These are phyloP conservation scores for Scolopax mira DNA, from an alignment of 2,113 vertebrate genomes.

Conservation along the genomic window DNA sequence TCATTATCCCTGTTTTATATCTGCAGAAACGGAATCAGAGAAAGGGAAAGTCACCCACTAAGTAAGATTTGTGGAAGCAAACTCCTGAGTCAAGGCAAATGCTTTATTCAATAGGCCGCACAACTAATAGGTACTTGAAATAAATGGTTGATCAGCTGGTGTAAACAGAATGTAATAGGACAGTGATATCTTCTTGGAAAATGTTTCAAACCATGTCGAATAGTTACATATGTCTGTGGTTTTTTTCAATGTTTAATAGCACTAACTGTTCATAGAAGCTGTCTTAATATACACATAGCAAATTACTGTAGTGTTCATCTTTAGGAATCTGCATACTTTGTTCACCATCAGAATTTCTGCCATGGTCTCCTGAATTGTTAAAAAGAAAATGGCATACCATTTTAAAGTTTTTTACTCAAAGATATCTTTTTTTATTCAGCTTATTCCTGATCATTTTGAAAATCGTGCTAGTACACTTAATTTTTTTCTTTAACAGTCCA, in stretches of 20 bases:
- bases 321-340: neutral
- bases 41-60: slow-evolving; percentile 12
- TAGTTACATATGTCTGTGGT: neutral
- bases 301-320: neutral
- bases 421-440: neutral
- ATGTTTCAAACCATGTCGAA: neutral
- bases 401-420: neutral
- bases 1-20: slow-evolving; percentile 48
- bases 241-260: neutral
- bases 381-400: neutral
- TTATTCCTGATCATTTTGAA: neutral
- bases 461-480: neutral
- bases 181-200: neutral
- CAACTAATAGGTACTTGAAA: neutral
- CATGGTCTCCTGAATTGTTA: neutral
- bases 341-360: neutral
- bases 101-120: neutral
- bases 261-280: neutral
- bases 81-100: neutral
- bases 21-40: slow-evolving; percentile 11
- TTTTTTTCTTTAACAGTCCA: neutral
- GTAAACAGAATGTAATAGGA: neutral
- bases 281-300: neutral
- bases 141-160: neutral
- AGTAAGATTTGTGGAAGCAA: neutral